A percentile compares a stretch with the other conserved stretches of the same genome.
Evolutionary conservation across 2,113 vertebrate genomes (phyloP).

Genomic region (Gyps fulvus): DNA sequence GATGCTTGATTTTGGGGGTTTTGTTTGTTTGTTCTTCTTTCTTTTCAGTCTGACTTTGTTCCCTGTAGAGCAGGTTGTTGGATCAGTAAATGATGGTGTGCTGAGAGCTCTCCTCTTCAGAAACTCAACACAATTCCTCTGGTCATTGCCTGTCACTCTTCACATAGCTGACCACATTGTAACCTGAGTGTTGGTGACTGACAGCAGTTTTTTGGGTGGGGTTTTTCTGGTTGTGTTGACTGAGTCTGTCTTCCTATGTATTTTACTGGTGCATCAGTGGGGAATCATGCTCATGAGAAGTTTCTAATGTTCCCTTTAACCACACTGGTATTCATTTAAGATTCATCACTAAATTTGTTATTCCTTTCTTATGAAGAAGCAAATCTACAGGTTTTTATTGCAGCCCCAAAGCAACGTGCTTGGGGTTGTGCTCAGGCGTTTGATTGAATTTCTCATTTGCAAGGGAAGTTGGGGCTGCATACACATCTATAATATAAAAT

Average conservation of each 20-base stretch:
- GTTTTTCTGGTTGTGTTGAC: background rate
- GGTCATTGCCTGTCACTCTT: background rate
- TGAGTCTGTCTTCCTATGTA: background rate
- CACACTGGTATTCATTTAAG: background rate
- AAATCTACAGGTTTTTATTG: background rate
- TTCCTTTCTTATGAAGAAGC: background rate
- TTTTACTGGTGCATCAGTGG: background rate
- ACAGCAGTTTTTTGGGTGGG: background rate
- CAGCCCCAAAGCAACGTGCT: background rate
- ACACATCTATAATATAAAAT: background rate
- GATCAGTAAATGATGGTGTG: background rate
- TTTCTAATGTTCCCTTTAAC: background rate
- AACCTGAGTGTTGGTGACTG: background rate
- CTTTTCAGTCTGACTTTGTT: background rate
- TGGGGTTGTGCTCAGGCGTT: background rate
- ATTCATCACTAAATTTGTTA: background rate
- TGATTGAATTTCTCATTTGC: background rate
- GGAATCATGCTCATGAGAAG: background rate
- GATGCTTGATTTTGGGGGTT: background rate
- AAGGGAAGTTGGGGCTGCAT: background rate
- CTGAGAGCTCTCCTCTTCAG: background rate
- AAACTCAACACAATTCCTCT: background rate
- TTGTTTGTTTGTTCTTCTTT: background rate
- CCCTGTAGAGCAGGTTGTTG: background rate
- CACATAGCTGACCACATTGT: fast-evolving